phyloP scores from a whole-genome alignment of 1,140 invertebrate genomes.

The Drosophila chauvacae region DNA sequence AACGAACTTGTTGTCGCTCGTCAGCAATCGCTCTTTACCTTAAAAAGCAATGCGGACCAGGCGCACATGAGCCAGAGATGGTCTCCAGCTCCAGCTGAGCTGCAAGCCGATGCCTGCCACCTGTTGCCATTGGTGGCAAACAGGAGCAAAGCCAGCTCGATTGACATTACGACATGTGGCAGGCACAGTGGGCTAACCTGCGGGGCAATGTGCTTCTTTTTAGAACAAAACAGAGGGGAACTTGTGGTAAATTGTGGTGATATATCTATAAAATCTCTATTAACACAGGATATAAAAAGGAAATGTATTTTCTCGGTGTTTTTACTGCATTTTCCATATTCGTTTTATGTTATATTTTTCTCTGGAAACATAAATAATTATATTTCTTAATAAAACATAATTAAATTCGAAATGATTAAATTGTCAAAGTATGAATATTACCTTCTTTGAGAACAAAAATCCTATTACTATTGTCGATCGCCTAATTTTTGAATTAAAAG shows the following conservation, averaged over 20 bases:
- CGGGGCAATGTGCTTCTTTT: background rate
- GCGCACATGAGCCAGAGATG: conserved; percentile 64
- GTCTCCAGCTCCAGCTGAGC: conserved; percentile 2
- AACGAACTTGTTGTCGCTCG: conserved; percentile 64
- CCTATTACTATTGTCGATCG: no score
- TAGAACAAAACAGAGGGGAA: background rate
- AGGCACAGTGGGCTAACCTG: conserved; percentile 31
- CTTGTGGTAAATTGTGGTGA: background rate
- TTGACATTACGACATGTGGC: conserved; percentile 45
- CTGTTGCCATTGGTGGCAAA: conserved; percentile 28
- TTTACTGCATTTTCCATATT: background rate
- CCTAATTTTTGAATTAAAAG: no score
- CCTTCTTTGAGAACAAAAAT: no score
- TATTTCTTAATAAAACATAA: no score
- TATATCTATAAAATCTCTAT: background rate
- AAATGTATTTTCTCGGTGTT: background rate
- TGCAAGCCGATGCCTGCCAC: conserved; percentile 26
- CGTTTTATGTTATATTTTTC: no score
- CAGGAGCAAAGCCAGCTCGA: conserved; percentile 44
- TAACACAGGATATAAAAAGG: no score
- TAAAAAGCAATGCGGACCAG: conserved; percentile 75
- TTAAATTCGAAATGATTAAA: no score
- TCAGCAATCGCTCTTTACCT: conserved; percentile 61
- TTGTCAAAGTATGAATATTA: no score
- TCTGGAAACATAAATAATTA: no score